Evolutionary conservation across 2,113 vertebrate genomes (phyloP).

Genomic region (Caretta caretta): DNA sequence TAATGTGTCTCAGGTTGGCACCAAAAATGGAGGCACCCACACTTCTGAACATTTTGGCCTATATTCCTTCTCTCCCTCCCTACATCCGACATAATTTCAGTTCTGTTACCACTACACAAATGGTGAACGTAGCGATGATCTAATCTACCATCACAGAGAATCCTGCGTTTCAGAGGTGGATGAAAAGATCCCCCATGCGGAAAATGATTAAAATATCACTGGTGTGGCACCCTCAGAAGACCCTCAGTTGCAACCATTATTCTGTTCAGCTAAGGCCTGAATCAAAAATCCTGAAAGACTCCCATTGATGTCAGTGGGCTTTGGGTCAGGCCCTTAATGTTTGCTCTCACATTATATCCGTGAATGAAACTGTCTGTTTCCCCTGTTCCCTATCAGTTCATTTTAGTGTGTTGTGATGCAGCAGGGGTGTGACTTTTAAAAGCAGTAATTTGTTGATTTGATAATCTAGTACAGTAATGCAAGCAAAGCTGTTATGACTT

Average conservation of each 20-base stretch:
- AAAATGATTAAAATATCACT: background rate
- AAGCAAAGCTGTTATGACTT: background rate
- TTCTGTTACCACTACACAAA: background rate
- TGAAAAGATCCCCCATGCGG: background rate
- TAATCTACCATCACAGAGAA: background rate
- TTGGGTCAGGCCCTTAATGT: background rate
- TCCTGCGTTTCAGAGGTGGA: background rate
- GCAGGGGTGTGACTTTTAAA: background rate
- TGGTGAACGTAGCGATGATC: background rate
- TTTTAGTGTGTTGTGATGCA: background rate
- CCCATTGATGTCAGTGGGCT: background rate
- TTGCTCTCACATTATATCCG: background rate
- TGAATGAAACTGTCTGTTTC: background rate
- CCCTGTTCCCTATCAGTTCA: background rate
- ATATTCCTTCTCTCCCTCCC: background rate
- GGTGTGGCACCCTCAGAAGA: background rate
- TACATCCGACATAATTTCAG: background rate
- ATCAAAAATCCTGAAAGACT: background rate
- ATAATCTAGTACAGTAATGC: background rate
- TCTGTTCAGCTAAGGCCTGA: background rate
- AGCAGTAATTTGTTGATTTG: background rate
- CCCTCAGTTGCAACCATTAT: background rate
- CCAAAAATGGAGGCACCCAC: background rate
- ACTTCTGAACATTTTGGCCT: background rate
- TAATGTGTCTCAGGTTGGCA: background rate